Evolutionary conservation across 2,797 vertebrate genomes (phyloP), one percentile per base, ranked within the genome.

Genomic region (Sebastes iracundus): DNA sequence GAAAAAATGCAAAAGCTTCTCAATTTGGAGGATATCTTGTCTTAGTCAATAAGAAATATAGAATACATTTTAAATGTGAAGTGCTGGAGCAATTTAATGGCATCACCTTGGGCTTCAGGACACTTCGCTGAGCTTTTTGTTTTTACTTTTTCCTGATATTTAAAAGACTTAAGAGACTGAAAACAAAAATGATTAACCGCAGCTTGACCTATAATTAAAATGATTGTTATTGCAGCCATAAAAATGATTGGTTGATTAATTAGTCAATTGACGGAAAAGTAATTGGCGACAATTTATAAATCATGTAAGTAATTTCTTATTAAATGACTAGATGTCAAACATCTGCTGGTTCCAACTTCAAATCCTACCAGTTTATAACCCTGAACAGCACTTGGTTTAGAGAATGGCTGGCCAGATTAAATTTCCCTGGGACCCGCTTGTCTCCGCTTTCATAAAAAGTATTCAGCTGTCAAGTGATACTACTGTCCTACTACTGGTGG

Each of bases 381-480:
- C 23, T 55, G 2, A 25, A 27, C 38, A 58, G 30, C 20, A 11
- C 49, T 14, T 20, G 18, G 1, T 62, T 66, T 56, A 32, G 4
- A 76, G 22, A 71, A 55, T n/a, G 4, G 22, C 25, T 2, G 32
- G 4, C 23, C 20, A 42, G 27, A 58, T 65, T 0, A 7, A 52
- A 67, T 56, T 64, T 75, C 79, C 27, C 27, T 68, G 9, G 16
- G 64, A 84, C 22, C 3, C 0, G 4, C 52, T 81, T 22, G 23
- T 75, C 33, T 62, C 53, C 3, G 18, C 30, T 55, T 42, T 60
- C 33, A 2, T 27, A 58, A 27, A 56, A 75, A 22, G 18, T 63
- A 20, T 33, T 64, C 49, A 35, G 58, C 32, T 60, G 64, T 81
- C 42, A 65, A n/a, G 49, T 76, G 56, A 81, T 23, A 84, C 69